Base-by-base conservation (phyloP, 2,797 vertebrate genomes). In the Brachyalestes nurse region DNA sequence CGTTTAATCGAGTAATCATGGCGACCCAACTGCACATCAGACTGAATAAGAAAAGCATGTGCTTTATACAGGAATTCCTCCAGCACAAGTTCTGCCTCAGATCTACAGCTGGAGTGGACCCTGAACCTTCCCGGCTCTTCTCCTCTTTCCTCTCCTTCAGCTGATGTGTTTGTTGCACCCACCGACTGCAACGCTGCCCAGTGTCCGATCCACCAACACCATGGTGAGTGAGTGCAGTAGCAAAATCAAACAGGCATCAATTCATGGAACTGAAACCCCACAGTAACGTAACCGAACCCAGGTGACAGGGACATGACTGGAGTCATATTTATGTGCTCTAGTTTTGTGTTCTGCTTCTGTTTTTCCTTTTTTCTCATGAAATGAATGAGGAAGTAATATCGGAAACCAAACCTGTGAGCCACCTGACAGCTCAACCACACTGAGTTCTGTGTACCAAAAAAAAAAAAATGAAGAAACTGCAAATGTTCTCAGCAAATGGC, bases 121-220 rank as follows among this genome's bases (percentile, higher is more conserved):
- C 40, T 45, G 77, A 81, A 87, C 85, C 62, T 81, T 86, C 10
- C 53, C 8, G 40, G 85, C 67, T 55, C 76, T 65, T 42, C 87
- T 72, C 78, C 76, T 78, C 72, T 86, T 38, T 17, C 82, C 51
- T 49, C 0, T 17, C 40, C 75, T 16, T 78, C 74, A 78, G 74
- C 61, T 8, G 84, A 92, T 0, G 93, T 94, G 60, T 92, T 93
- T 78, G 1, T 77, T 0, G 86, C 89, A 19, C 5, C 87, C 65
- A 89, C 85, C 0, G 90, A 92, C 21, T 94, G 93, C 40, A 87
- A 93, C 1, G 93, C 91, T 25, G 77, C 67, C 3, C 88, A 87
- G 81, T 94, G 93, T 74, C 93, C 93, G 71, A 91, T 94, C 85
- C 93, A 87, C 69, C 65, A 66, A 34, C 85, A 72, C n/a, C 61